Conservation (phyloP, 2,113 vertebrate species). For the Podarcis raffonei region DNA sequence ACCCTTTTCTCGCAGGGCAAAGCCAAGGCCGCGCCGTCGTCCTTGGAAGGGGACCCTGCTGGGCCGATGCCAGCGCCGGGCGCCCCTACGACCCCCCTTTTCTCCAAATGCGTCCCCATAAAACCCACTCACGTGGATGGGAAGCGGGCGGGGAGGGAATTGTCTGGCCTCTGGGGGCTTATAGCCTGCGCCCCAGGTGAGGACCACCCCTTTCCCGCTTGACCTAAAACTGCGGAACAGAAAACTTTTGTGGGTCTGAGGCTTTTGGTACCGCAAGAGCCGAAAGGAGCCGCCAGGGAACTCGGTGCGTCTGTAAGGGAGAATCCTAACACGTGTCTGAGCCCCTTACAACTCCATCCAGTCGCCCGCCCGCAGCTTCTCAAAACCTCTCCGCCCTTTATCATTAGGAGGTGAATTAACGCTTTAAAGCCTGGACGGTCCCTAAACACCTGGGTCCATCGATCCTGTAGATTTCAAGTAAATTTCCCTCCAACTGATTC, state of each 20-base stretch:
- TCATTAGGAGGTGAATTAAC: no score
- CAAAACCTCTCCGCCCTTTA: not conserved
- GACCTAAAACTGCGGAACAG: not conserved
- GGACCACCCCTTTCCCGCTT: not conserved
- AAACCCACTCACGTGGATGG: no score
- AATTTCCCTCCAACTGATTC: not conserved
- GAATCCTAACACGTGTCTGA: not conserved
- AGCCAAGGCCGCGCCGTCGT: not conserved
- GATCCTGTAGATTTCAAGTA: not conserved
- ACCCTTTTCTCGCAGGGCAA: not conserved
- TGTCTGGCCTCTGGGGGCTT: not conserved
- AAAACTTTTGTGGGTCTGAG: not conserved
- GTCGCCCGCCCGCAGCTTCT: not conserved
- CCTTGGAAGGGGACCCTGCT: not conserved
- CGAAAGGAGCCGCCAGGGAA: not conserved
- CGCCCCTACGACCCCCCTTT: not conserved
- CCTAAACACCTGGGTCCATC: not conserved
- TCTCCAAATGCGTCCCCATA: not conserved
- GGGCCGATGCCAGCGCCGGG: not conserved
- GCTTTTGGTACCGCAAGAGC: not conserved
- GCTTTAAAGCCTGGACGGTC: no score
- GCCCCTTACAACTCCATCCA: no score
- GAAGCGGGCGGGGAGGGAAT: no score
- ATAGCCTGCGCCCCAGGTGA: not conserved
- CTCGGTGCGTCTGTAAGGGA: not conserved